A percentile compares a stretch with the other conserved stretches of the same genome.
Evolutionary conservation across 2,797 vertebrate species (phyloP).

Genomic region (Megalops cyprinoides): DNA sequence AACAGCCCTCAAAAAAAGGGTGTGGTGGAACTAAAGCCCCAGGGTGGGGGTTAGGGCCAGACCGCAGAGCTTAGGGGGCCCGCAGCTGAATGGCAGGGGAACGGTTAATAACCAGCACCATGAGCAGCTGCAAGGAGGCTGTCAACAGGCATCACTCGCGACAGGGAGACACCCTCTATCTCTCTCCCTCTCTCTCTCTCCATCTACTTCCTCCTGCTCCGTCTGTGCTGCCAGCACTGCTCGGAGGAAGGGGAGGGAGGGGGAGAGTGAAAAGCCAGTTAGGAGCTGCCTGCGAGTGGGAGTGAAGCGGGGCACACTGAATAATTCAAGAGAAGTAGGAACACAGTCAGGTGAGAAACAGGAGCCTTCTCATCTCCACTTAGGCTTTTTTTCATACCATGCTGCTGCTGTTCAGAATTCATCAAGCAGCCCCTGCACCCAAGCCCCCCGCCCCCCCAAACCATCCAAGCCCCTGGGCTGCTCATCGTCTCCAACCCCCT

Average conservation of each 20-base stretch:
- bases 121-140: neutral
- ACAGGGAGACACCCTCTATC: neutral
- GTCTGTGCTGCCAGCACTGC: neutral
- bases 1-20: neutral
- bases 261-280: neutral
- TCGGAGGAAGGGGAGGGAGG: neutral
- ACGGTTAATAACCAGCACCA: neutral
- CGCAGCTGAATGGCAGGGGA: neutral
- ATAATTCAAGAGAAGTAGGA: slow-evolving; percentile 45
- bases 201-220: neutral
- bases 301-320: slow-evolving; percentile 34
- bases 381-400: neutral
- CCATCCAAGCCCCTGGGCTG: neutral
- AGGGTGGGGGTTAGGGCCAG: neutral
- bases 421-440: neutral
- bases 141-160: neutral
- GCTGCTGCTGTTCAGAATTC: neutral
- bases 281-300: slow-evolving; percentile 39
- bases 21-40: neutral
- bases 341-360: slow-evolving; percentile 31
- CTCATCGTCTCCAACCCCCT: neutral
- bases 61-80: neutral
- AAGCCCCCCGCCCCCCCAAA: neutral
- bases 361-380: neutral
- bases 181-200: neutral